Evolutionary conservation across 2,113 vertebrate species (phyloP).

Genomic region (Gopherus evgoodei): DNA sequence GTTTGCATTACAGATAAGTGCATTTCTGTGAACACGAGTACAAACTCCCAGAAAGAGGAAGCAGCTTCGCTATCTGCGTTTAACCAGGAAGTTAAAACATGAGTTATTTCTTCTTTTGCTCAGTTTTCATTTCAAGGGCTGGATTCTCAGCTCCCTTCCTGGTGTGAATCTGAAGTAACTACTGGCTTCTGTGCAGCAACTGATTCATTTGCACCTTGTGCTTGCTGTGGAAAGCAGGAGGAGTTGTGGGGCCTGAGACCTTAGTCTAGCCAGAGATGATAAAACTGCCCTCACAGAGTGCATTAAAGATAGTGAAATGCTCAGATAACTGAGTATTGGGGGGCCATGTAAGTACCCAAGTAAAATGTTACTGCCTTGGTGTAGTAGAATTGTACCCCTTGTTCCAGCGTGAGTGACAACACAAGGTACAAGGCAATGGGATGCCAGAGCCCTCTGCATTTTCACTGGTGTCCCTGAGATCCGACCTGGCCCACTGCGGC

Average conservation of each 20-base stretch:
- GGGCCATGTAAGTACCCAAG: too few species aligned
- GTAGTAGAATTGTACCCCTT: neutral
- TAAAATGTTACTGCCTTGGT: neutral
- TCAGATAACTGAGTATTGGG: neutral
- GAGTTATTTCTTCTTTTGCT: neutral
- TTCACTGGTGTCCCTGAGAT: neutral
- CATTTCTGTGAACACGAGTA: neutral
- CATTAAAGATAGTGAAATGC: neutral
- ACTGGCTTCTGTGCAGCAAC: neutral
- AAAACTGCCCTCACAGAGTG: neutral
- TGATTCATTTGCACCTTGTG: neutral
- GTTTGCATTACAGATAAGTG: neutral
- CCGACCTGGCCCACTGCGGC: too few species aligned
- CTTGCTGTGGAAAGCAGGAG: neutral
- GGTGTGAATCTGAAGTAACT: neutral
- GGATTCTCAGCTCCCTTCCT: neutral
- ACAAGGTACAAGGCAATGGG: neutral
- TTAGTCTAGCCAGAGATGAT: neutral
- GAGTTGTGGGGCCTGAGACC: neutral
- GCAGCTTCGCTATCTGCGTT: neutral
- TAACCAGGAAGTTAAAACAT: neutral
- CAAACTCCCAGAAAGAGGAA: neutral
- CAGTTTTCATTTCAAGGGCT: neutral
- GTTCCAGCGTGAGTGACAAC: too few species aligned
- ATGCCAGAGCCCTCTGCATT: neutral